These are phyloP conservation scores for Laupala kohalensis DNA, from an alignment of 1,140 invertebrate genomes.

Conservation along the genomic window DNA sequence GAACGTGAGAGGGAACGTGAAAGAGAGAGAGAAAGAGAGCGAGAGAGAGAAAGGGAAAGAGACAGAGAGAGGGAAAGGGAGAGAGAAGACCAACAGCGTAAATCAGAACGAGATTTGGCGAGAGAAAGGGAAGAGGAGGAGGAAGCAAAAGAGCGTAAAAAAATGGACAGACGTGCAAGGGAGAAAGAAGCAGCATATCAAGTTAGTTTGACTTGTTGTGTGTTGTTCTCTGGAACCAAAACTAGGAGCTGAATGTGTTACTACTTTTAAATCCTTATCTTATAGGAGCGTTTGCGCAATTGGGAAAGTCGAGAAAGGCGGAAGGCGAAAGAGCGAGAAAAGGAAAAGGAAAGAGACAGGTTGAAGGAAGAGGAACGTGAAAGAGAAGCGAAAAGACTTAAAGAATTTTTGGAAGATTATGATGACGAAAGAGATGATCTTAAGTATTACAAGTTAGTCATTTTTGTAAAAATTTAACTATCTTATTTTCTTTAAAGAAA, in stretches of 20 bases:
- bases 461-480: not conserved
- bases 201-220: constrained; percentile 51
- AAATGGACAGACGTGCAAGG: constrained; percentile 74
- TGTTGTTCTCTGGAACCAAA: too few relatives aligned
- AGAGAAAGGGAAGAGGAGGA: constrained; percentile 81
- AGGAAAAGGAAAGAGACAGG: constrained; percentile 73
- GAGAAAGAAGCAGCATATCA: constrained; percentile 93
- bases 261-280: too few relatives aligned
- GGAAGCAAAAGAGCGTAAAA: constrained; percentile 78
- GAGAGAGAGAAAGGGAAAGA: constrained; percentile 21
- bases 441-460: constrained; percentile 82
- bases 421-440: constrained; percentile 94
- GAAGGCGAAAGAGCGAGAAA: constrained; percentile 85
- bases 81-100: constrained; percentile 24
- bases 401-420: constrained; percentile 97
- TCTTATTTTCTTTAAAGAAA: too few relatives aligned
- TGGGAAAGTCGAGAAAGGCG: constrained; percentile 91
- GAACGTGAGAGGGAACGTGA: constrained; percentile 10
- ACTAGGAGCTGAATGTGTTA: too few relatives aligned
- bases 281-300: constrained; percentile 46
- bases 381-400: constrained; percentile 81
- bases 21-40: constrained; percentile 30
- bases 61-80: constrained; percentile 28
- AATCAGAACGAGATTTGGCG: constrained; percentile 44
- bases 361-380: constrained; percentile 71